Base-by-base conservation (phyloP, 2,888 invertebrate genomes). In the Leucophora obtusa region DNA sequence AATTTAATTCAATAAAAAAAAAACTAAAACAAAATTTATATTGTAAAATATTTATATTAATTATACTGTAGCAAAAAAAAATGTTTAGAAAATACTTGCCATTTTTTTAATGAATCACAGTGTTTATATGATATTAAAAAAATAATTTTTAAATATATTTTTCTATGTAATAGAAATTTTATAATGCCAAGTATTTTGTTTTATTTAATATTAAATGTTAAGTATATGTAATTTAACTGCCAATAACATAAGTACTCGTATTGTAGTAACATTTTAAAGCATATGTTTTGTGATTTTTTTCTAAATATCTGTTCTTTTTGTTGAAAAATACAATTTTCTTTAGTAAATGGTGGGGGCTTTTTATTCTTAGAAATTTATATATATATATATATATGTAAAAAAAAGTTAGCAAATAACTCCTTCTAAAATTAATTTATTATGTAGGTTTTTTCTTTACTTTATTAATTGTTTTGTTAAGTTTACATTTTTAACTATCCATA, bases 191-290 rank as follows among this genome's bases (percentile, higher is more conserved):
- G 77, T 77, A 81, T 73, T 81, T 62, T 79, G 43, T 70, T 77
- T 76, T 54, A 53, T 59, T 59, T 60, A 58, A 62, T 50, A 7
- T 62, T 63, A 15, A 54, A 51, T 15, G 15, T 63, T 38, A 54
- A 43, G 8, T 43, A 47, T n/a, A n/a, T 50, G 58, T 84, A 86
- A 85, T 85, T 85, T 85, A 86, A 86, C 87, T 87, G 87, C 87
- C 87, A 87, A 87, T 87, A 85, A 85, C 85, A 85, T 58, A 51
- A 54, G 38, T 66, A 54, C n/a, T n/a, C n/a, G n/a, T n/a, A n/a
- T 53, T 63, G 51, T 51, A 70, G 47, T 28, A 47, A 28, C 3
- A 63, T 51, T 21, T 15, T 10, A 53, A 6, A 28, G 6, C 21
- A 28, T 69, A 72, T 59, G 54, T 56, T 63, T 69, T 81, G 80